phyloP scores from a whole-genome alignment of 1,140 invertebrate species.

The Zaprionus tsacasi region DNA sequence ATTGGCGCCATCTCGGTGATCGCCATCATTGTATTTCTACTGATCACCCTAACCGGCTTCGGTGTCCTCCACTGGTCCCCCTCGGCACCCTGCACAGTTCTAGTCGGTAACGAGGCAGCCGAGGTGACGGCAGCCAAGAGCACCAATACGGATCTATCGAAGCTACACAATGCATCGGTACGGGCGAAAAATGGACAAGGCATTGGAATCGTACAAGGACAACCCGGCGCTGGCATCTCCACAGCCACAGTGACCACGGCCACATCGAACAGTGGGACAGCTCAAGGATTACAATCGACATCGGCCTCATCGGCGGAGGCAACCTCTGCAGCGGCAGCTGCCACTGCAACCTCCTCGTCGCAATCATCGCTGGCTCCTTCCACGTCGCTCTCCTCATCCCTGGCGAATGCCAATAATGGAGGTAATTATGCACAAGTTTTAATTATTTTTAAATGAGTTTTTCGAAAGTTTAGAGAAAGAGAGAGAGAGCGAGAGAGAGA shows the following conservation, averaged over 20 bases:
- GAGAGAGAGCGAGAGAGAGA: slow-evolving; percentile 4
- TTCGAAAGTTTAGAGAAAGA: slow-evolving; percentile 57
- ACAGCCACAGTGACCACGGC: slow-evolving; percentile 66
- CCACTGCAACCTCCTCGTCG: slow-evolving; percentile 65
- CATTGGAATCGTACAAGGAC: slow-evolving; percentile 82
- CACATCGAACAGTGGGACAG: slow-evolving; percentile 72
- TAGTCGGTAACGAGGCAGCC: slow-evolving; percentile 88
- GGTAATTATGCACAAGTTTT: slow-evolving; percentile 84
- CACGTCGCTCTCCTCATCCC: slow-evolving; percentile 74
- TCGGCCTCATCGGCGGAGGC: slow-evolving; percentile 69
- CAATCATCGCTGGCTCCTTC: slow-evolving; percentile 72
- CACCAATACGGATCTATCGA: slow-evolving; percentile 82
- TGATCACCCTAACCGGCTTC: slow-evolving; percentile 94
- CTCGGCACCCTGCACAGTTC: slow-evolving; percentile 91
- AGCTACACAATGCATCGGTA: slow-evolving; percentile 85
- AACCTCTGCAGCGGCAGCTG: slow-evolving; percentile 60
- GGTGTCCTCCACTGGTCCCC: slow-evolving; percentile 93
- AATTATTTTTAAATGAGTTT: slow-evolving; percentile 84
- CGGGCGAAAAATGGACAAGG: slow-evolving; percentile 86
- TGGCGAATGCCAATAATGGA: slow-evolving; percentile 84
- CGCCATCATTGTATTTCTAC: slow-evolving; percentile 91
- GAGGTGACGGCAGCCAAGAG: slow-evolving; percentile 83
- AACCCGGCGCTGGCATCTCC: slow-evolving; percentile 76
- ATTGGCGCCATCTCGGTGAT: slow-evolving; percentile 93
- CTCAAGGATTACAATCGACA: slow-evolving; percentile 73